Base-by-base conservation (phyloP, 2,888 invertebrate species). In the Dynastes tityus region DNA sequence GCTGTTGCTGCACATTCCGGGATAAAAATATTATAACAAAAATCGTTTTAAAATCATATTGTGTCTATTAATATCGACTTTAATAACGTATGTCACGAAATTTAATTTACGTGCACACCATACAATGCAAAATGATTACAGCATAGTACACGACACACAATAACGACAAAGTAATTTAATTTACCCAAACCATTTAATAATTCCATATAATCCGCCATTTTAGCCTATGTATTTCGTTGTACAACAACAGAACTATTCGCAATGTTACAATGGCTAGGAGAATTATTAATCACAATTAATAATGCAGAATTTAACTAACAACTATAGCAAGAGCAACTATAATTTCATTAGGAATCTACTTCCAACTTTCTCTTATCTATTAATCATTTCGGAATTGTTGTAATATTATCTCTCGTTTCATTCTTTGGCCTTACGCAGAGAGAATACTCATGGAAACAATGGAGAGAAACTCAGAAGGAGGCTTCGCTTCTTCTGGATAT, bases 281-380 rank as follows among this genome's bases (percentile, higher is more conserved):
- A 68, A 68, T 68, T 68, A 68, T 68, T 68, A 68, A 68, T 68
- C 51, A 68, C 51, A 40, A 68, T 68, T 74, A 74, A 74, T 74
- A 74, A 49, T 27, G 61, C 45, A 74, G 40, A 74, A 61, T 74
- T 45, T 74, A 74, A 40, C 73, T 58, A 73, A 53, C 27, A 70
- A 73, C 58, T 40, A 55, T 16, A 73, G 40, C 61, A 32, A 45
- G 40, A 40, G 45, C 37, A 22, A 58, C 58, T 73, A 61, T 58
- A 71, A 71, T 71, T 71, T 55, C 71, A 55, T 71, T 71, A 71
- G 55, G 71, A 68, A 68, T 68, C 68, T 68, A 68, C 68, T 68
- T 51, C 55, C 37, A 71, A 55, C 71, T 71, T 58, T 58, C 55
- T 58, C 71, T 74, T 74, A 74, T 74, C 73, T 74, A 74, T 74